phyloP scores from a whole-genome alignment of 2,113 vertebrate species.

The Cnemophilus loriae region DNA sequence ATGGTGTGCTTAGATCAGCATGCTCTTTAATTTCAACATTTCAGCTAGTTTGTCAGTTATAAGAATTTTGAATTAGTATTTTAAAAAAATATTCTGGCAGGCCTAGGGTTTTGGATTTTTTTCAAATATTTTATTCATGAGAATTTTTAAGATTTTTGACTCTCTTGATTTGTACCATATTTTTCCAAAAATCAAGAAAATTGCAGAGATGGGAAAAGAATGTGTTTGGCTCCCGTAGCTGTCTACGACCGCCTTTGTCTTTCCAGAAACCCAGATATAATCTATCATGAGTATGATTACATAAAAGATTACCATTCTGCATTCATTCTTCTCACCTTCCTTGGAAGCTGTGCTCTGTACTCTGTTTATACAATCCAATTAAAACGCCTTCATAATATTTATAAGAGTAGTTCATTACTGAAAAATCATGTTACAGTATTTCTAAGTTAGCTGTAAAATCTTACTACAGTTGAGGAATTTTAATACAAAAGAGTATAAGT shows the following conservation, averaged over 20 bases:
- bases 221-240: neutral
- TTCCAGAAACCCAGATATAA: neutral
- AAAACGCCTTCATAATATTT: neutral
- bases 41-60: neutral
- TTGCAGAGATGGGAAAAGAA: neutral
- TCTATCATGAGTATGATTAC: neutral
- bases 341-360: neutral
- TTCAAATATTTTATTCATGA: neutral
- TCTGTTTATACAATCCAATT: neutral
- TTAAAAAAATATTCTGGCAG: neutral
- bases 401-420: neutral
- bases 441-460: neutral
- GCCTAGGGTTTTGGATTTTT: neutral
- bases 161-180: neutral
- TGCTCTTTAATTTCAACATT: neutral
- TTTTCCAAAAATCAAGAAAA: neutral
- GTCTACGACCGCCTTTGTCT: neutral
- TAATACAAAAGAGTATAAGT: neutral
- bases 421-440: neutral
- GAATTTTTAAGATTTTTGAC: neutral
- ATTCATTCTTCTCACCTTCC: neutral
- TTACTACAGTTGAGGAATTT: neutral
- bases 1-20: neutral
- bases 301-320: neutral
- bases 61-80: neutral